Evolutionary conservation across 1,140 invertebrate species (phyloP).

Genomic region (Cherax destructor): DNA sequence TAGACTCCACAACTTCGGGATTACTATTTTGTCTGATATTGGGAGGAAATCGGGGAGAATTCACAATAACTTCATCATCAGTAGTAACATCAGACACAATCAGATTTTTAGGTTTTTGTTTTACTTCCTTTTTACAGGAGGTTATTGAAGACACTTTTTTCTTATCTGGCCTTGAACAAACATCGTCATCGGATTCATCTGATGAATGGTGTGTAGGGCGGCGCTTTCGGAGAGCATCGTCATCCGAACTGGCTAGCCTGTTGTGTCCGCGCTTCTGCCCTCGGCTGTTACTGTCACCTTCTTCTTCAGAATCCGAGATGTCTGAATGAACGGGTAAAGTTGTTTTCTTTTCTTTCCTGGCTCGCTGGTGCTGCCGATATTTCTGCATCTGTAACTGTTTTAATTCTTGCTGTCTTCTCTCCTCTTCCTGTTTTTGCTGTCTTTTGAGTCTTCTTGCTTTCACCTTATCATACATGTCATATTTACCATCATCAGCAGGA

Average conservation of each 20-base stretch:
- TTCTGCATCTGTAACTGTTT: slow-evolving; percentile 68
- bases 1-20: slow-evolving; percentile 30
- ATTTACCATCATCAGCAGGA: slow-evolving; percentile 90
- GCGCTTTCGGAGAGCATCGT: slow-evolving; percentile 51
- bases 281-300: slow-evolving; percentile 79
- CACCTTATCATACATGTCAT: slow-evolving; percentile 99
- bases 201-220: slow-evolving; percentile 49
- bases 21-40: slow-evolving; percentile 28
- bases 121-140: slow-evolving; percentile 53
- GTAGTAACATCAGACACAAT: slow-evolving; percentile 69
- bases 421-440: slow-evolving; percentile 90
- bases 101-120: slow-evolving; percentile 57
- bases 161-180: slow-evolving; percentile 69
- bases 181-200: slow-evolving; percentile 62
- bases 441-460: slow-evolving; percentile 90
- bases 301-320: slow-evolving; percentile 78
- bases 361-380: slow-evolving; percentile 64
- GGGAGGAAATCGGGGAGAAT: slow-evolving; percentile 47
- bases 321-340: slow-evolving; percentile 73
- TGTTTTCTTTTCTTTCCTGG: slow-evolving; percentile 74
- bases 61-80: slow-evolving; percentile 60
- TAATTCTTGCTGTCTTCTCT: slow-evolving; percentile 88
- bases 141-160: slow-evolving; percentile 64
- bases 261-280: slow-evolving; percentile 73
- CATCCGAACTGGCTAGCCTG: slow-evolving; percentile 42